Evolutionary conservation across 1,140 invertebrate species (phyloP).

Genomic region (Philopotamus ludificatus): DNA sequence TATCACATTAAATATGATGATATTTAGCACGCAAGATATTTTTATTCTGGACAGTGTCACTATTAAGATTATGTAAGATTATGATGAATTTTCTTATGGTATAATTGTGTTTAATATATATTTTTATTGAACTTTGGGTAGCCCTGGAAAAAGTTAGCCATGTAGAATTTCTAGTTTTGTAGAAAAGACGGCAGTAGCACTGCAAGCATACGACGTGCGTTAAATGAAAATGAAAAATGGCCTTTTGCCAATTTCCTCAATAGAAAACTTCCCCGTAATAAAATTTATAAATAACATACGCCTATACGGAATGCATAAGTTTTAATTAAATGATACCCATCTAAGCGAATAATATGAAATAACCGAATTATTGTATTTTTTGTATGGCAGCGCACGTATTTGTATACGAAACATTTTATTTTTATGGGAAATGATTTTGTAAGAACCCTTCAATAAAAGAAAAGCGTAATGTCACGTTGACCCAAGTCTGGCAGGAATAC

Average conservation of each 20-base stretch:
- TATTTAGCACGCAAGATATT: too few relatives aligned
- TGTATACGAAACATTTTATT: conserved; percentile 31
- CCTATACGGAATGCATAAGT: neutral
- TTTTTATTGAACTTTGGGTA: too few relatives aligned
- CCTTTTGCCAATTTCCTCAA: conserved; percentile 11
- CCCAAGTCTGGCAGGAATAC: conserved; percentile 36
- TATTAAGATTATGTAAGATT: too few relatives aligned
- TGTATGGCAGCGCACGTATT: conserved; percentile 17
- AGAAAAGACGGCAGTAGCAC: neutral
- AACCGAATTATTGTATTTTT: too few relatives aligned
- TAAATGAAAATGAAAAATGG: conserved; percentile 26
- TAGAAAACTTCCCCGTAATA: conserved; percentile 12
- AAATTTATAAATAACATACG: too few relatives aligned
- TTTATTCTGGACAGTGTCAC: too few relatives aligned
- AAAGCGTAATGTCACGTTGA: conserved; percentile 30
- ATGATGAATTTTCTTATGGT: too few relatives aligned
- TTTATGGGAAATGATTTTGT: conserved; percentile 42
- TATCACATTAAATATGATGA: too few relatives aligned
- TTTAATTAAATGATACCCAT: neutral
- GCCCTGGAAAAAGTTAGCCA: too few relatives aligned
- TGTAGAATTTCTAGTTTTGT: too few relatives aligned
- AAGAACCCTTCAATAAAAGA: conserved; percentile 43
- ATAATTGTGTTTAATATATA: too few relatives aligned
- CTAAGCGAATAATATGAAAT: too few relatives aligned
- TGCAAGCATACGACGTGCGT: neutral